These are phyloP conservation scores for Epistrophella euchroma DNA, from an alignment of 2,888 invertebrate genomes.

Conservation along the genomic window DNA sequence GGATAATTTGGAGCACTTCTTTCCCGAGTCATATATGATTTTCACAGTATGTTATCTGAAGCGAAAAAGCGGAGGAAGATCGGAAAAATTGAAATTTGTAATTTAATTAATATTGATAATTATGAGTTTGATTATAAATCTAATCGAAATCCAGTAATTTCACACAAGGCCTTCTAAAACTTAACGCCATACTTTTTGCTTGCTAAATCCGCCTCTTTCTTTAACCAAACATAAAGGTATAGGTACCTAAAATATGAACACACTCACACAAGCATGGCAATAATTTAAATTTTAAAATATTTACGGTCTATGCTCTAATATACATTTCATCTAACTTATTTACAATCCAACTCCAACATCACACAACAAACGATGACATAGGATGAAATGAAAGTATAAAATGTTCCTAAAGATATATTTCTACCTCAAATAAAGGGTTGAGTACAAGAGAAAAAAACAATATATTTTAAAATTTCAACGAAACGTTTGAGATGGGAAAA, in stretches of 20 bases:
- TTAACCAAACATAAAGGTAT: neutral
- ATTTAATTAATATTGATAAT: no score
- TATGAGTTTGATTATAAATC: no score
- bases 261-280: neutral
- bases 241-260: neutral
- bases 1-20: no score
- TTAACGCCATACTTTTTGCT: neutral
- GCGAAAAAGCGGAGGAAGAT: no score
- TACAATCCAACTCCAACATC: slow-evolving; percentile 2
- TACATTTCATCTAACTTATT: neutral
- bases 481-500: slow-evolving; percentile 16
- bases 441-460: neutral
- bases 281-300: slow-evolving; percentile 9
- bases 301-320: neutral
- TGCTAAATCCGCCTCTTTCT: neutral
- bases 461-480: slow-evolving; percentile 11
- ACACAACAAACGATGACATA: slow-evolving; percentile 3
- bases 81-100: no score
- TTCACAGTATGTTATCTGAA: no score
- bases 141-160: no score
- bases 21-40: no score
- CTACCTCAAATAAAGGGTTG: slow-evolving; percentile 1
- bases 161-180: no score
- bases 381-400: neutral
- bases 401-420: neutral